phyloP scores from a whole-genome alignment of 2,797 vertebrate genomes.

The Hemibagrus guttatus region DNA sequence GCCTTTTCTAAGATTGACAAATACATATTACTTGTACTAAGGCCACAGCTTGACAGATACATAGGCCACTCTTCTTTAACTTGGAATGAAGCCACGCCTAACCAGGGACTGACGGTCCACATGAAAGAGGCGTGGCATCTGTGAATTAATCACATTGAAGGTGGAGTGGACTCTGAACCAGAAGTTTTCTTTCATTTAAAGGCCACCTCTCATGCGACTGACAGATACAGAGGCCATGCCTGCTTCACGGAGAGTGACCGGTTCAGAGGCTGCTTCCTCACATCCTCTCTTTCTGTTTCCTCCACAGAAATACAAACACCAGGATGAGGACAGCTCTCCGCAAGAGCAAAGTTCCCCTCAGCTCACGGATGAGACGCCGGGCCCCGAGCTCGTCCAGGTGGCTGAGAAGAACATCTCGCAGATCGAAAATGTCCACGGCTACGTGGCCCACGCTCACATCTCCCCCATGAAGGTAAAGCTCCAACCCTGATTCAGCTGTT shows the following conservation, averaged over 20 bases:
- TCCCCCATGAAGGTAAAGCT: conserved; percentile 91
- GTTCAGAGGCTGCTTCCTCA: neutral
- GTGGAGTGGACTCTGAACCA: too few relatives aligned
- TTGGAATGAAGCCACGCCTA: too few relatives aligned
- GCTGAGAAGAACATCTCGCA: conserved; percentile 92
- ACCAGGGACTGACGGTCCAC: too few relatives aligned
- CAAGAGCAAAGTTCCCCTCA: conserved; percentile 87
- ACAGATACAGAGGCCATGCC: neutral
- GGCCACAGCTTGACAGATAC: too few relatives aligned
- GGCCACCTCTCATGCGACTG: neutral
- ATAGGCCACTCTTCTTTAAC: too few relatives aligned
- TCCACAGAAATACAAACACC: conserved; percentile 89
- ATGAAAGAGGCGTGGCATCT: too few relatives aligned
- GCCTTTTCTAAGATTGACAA: too few relatives aligned
- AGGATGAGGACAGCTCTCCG: conserved; percentile 86
- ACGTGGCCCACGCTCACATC: conserved; percentile 93
- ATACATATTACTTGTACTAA: too few relatives aligned
- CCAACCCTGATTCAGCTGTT: neutral
- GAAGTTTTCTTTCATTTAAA: too few relatives aligned
- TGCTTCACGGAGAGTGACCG: neutral
- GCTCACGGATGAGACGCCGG: conserved; percentile 78
- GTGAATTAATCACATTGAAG: too few relatives aligned
- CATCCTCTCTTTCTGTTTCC: neutral
- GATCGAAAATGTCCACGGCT: conserved; percentile 92
- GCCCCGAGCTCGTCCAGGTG: conserved; percentile 90